Evolutionary conservation across 2,113 vertebrate genomes (phyloP).

Genomic region (Charadrius vociferus): DNA sequence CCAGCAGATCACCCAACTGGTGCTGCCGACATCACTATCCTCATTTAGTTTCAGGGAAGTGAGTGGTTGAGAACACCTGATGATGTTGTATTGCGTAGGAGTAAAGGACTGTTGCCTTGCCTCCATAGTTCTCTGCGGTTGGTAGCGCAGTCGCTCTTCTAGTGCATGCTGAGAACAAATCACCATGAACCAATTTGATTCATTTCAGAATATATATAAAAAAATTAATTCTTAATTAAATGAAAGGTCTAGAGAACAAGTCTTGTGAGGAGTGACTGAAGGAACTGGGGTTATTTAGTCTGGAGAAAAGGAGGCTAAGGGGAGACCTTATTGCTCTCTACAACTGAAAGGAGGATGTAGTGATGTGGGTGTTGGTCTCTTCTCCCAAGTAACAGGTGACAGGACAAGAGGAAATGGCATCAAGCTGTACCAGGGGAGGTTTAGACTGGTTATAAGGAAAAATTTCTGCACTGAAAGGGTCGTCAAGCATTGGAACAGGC

Average conservation of each 20-base stretch:
- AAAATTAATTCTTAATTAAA: not conserved
- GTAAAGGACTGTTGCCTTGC: not conserved
- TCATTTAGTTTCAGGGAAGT: not conserved
- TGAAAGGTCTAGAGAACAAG: not conserved
- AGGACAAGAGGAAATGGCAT: not conserved
- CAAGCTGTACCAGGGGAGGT: not conserved
- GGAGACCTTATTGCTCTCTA: not conserved
- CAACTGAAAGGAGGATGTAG: not conserved
- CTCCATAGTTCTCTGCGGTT: not conserved
- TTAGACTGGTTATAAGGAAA: not conserved
- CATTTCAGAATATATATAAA: not conserved
- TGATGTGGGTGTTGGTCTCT: accelerated
- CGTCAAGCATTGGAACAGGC: not conserved
- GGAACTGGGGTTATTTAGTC: not conserved
- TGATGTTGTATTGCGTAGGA: accelerated
- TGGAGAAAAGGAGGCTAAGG: not conserved
- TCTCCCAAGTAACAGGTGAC: not conserved
- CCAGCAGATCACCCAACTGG: not conserved
- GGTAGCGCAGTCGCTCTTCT: not conserved
- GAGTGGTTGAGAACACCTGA: not conserved
- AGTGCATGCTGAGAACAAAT: not conserved
- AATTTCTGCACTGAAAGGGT: not conserved
- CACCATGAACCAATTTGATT: not conserved
- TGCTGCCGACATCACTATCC: not conserved
- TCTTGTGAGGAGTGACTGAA: not conserved